phyloP scores from a whole-genome alignment of 2,113 vertebrate genomes.

The Geococcyx californianus region DNA sequence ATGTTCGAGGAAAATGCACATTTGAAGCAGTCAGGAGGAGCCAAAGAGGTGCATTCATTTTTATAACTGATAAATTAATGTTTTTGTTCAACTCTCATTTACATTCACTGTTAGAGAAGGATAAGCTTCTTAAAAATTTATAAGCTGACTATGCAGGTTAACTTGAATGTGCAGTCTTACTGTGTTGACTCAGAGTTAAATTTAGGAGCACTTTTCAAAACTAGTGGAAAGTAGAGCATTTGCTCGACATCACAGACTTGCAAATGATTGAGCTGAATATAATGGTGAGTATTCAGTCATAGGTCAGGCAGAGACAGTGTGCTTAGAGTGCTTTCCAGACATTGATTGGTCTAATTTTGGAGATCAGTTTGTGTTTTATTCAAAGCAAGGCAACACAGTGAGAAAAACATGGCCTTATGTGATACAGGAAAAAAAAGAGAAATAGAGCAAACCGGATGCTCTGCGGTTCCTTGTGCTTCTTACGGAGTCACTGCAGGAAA shows the following conservation, averaged over 20 bases:
- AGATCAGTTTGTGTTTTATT: constrained; percentile 24
- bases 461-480: background rate
- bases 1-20: background rate
- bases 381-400: background rate
- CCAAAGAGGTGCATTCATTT: background rate
- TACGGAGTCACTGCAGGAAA: background rate
- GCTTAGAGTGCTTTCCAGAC: background rate
- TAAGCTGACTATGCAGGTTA: constrained; percentile 69
- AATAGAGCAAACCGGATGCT: background rate
- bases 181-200: constrained; percentile 66
- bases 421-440: background rate
- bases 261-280: constrained; percentile 63
- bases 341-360: constrained; percentile 33
- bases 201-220: constrained; percentile 64
- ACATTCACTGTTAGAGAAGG: constrained; percentile 11
- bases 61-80: constrained; percentile 60
- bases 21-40: background rate
- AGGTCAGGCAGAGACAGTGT: background rate
- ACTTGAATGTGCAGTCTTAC: constrained; percentile 32
- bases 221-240: constrained; percentile 46
- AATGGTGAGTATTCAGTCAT: constrained; percentile 24
- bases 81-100: constrained; percentile 60
- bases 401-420: background rate
- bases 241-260: constrained; percentile 45
- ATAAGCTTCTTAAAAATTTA: constrained; percentile 63